phyloP scores from a whole-genome alignment of 2,797 vertebrate species.

The Phyllotis vaccarum region DNA sequence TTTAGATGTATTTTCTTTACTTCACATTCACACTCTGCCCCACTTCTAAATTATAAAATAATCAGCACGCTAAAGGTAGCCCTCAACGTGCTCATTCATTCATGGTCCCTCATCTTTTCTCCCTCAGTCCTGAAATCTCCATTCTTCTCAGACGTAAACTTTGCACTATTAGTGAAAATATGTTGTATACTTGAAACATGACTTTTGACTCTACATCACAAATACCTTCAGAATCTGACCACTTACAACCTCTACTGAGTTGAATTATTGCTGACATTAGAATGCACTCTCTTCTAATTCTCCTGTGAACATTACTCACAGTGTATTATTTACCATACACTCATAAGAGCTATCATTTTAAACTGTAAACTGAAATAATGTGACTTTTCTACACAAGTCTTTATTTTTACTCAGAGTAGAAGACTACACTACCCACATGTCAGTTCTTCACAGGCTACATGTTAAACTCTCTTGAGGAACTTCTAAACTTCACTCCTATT shows the following conservation, averaged over 20 bases:
- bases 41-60: not conserved
- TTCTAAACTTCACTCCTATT: not conserved
- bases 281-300: not conserved
- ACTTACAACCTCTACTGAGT: not conserved
- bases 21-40: not conserved
- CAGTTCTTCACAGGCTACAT: not conserved
- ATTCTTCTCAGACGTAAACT: not conserved
- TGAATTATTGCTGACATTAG: not conserved
- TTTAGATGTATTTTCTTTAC: not conserved
- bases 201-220: not conserved
- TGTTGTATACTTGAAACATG: not conserved
- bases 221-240: not conserved
- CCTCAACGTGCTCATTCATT: not conserved
- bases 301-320: not conserved
- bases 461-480: not conserved
- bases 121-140: not conserved
- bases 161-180: not conserved
- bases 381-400: not conserved
- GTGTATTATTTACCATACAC: constrained; percentile 23
- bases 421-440: not conserved
- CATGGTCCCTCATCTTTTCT: not conserved
- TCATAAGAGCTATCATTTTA: not conserved
- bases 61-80: not conserved
- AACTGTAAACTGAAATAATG: not conserved
- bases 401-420: not conserved